Conservation (phyloP, 2,113 vertebrate species). For the Xiphophorus maculatus region DNA sequence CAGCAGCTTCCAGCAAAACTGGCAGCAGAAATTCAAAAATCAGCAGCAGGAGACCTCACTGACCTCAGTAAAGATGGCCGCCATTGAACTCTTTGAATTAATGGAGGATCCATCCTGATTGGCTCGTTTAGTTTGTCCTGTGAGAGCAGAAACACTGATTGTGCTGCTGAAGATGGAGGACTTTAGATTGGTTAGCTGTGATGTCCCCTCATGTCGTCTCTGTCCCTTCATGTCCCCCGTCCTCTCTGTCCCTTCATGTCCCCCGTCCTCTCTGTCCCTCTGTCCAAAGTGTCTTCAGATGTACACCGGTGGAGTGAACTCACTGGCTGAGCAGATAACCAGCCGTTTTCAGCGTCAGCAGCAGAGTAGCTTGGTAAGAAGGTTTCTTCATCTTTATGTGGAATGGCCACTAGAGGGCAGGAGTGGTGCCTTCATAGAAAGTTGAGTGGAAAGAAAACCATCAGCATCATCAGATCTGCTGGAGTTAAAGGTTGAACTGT, state of each 20-base stretch:
- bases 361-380: constrained; percentile 37
- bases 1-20: not conserved
- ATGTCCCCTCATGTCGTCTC: not conserved
- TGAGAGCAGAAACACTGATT: not conserved
- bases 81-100: too few species aligned
- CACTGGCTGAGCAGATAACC: constrained; percentile 91
- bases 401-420: too few species aligned
- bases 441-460: too few species aligned
- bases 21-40: not conserved
- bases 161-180: not conserved
- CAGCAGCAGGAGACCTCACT: not conserved
- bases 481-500: too few species aligned
- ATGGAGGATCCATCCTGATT: too few species aligned
- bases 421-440: too few species aligned
- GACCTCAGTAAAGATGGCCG: not conserved
- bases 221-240: too few species aligned
- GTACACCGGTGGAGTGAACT: constrained; percentile 92
- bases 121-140: not conserved
- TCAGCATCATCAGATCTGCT: too few species aligned
- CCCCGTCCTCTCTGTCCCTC: not conserved
- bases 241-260: not conserved
- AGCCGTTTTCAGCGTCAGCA: constrained; percentile 90
- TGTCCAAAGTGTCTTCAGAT: constrained; percentile 84
- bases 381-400: not conserved
- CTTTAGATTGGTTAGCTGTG: not conserved